Evolutionary conservation across 2,113 vertebrate species (phyloP).

Genomic region (Brachionichthys hirsutus): DNA sequence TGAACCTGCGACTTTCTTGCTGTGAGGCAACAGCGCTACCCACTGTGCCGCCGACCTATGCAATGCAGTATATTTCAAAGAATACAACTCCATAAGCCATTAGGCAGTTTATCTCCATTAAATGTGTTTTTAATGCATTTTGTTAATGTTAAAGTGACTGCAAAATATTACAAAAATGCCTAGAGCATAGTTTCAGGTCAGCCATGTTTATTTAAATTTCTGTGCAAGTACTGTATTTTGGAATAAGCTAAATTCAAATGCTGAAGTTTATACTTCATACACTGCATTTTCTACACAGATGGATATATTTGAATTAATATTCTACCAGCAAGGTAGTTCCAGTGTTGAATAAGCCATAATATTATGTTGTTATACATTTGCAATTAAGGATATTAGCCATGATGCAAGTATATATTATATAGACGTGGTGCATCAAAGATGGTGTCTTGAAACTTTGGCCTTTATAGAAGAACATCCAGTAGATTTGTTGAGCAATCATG

Average conservation of each 20-base stretch:
- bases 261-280: slow-evolving; percentile 53
- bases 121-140: slow-evolving; percentile 11
- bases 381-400: too few relatives aligned
- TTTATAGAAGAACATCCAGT: slow-evolving; percentile 53
- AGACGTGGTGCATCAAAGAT: too few relatives aligned
- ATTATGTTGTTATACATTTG: neutral
- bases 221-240: slow-evolving; percentile 38
- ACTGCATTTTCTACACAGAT: slow-evolving; percentile 39
- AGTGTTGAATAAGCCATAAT: slow-evolving; percentile 7
- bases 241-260: slow-evolving; percentile 55
- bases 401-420: too few relatives aligned
- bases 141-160: slow-evolving; percentile 25
- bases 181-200: slow-evolving; percentile 50
- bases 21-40: too few relatives aligned
- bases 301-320: slow-evolving; percentile 8
- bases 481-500: slow-evolving; percentile 52
- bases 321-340: slow-evolving; percentile 1
- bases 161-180: slow-evolving; percentile 47
- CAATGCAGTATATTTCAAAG: slow-evolving; percentile 20
- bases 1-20: too few relatives aligned
- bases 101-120: slow-evolving; percentile 8
- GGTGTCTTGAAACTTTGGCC: slow-evolving; percentile 43
- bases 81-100: slow-evolving; percentile 10
- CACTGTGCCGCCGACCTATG: too few relatives aligned
- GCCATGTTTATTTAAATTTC: slow-evolving; percentile 24